phyloP scores from a whole-genome alignment of 2,888 invertebrate genomes.

The Cybosia mesomella region DNA sequence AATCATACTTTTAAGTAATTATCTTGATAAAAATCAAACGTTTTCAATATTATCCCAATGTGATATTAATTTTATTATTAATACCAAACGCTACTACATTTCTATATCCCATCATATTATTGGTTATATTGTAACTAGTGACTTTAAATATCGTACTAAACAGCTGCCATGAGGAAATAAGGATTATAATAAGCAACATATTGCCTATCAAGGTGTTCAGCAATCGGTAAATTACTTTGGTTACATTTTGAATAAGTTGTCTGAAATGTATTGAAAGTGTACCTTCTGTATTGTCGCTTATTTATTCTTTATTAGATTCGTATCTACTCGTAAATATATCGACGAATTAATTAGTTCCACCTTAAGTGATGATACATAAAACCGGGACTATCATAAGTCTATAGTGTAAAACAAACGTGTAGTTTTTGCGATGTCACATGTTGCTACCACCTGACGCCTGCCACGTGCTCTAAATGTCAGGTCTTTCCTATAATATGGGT shows the following conservation, averaged over 20 bases:
- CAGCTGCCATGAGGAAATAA: neutral
- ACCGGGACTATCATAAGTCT: constrained; percentile 28
- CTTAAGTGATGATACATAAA: neutral
- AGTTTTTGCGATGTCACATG: constrained; percentile 72
- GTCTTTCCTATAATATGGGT: constrained; percentile 50
- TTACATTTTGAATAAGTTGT: neutral
- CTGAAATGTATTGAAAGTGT: too few species aligned
- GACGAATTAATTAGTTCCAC: neutral
- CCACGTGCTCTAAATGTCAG: constrained; percentile 57
- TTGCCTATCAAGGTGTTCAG: constrained; percentile 4
- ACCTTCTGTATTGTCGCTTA: neutral
- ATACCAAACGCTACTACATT: neutral
- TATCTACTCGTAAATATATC: neutral
- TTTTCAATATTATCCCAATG: neutral
- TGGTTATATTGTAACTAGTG: neutral
- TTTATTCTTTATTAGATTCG: neutral
- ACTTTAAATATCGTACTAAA: neutral
- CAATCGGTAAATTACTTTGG: neutral
- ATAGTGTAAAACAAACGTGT: constrained; percentile 27
- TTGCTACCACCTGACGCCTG: constrained; percentile 71
- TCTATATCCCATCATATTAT: neutral
- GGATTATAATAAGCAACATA: neutral
- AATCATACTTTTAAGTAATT: too few species aligned
- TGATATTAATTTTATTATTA: neutral
- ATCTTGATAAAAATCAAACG: neutral